A percentile compares a stretch with the other conserved stretches of the same genome.
Conservation (phyloP, 2,888 invertebrate species). For the Harpagoxenus sublaevis region DNA sequence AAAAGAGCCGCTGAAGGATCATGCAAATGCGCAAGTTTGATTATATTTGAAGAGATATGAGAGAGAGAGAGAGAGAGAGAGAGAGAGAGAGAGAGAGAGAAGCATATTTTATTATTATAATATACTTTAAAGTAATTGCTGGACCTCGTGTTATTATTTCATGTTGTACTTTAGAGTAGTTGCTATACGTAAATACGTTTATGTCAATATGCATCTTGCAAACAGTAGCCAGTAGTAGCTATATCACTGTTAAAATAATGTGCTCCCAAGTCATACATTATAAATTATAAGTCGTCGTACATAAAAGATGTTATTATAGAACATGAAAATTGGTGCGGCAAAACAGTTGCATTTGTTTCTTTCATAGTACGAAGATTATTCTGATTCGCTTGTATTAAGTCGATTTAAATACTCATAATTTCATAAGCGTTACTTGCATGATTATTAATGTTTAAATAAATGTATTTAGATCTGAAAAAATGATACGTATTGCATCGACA, state of each 20-base stretch:
- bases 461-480: background rate
- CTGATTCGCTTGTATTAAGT: background rate
- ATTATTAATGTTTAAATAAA: background rate
- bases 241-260: slow-evolving; percentile 16
- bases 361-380: background rate
- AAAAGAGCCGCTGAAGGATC: background rate
- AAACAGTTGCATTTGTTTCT: background rate
- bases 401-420: background rate
- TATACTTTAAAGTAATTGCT: background rate
- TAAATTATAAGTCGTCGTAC: background rate
- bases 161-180: background rate
- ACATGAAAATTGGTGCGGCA: background rate
- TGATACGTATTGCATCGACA: background rate
- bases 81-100: background rate
- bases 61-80: too few relatives aligned
- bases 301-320: background rate
- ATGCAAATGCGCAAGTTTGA: background rate
- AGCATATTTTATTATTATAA: slow-evolving; percentile 8
- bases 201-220: slow-evolving; percentile 29
- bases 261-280: background rate
- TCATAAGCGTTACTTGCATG: background rate
- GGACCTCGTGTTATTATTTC: slow-evolving; percentile 5
- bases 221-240: background rate
- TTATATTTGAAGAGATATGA: background rate
- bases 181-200: slow-evolving; percentile 32